These are phyloP conservation scores for Zelleria hepariella DNA, from an alignment of 2,888 invertebrate genomes.

Conservation along the genomic window DNA sequence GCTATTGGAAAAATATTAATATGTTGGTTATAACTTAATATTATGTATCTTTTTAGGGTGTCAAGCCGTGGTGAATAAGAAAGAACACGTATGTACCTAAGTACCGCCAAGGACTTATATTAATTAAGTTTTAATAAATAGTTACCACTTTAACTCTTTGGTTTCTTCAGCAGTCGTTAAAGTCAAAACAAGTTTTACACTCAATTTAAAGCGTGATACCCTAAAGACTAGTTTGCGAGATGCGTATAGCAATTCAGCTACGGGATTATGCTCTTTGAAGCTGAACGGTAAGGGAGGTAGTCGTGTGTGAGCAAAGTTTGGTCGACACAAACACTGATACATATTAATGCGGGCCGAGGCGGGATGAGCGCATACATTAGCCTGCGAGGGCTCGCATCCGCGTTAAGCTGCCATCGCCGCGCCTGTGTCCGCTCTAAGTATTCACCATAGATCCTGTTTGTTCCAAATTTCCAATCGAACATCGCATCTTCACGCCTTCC, in stretches of 20 bases:
- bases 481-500: no score
- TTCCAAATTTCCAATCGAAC: no score
- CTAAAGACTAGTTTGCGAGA: neutral
- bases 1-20: neutral
- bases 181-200: conserved; percentile 1
- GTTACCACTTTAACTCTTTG: neutral
- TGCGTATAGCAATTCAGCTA: neutral
- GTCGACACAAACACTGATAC: conserved; percentile 4
- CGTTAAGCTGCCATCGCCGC: neutral
- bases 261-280: neutral
- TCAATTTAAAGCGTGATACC: conserved; percentile 1
- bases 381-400: neutral
- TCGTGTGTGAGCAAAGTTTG: neutral
- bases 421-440: no score
- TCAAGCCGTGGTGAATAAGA: neutral
- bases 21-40: neutral
- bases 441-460: neutral
- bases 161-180: neutral
- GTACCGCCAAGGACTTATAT: neutral
- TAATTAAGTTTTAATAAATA: neutral
- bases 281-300: neutral
- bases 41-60: neutral
- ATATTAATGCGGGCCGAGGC: neutral
- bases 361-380: neutral
- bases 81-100: neutral